Base-by-base conservation (phyloP, 2,797 vertebrate genomes). In the Schizopygopsis malacanthus region DNA sequence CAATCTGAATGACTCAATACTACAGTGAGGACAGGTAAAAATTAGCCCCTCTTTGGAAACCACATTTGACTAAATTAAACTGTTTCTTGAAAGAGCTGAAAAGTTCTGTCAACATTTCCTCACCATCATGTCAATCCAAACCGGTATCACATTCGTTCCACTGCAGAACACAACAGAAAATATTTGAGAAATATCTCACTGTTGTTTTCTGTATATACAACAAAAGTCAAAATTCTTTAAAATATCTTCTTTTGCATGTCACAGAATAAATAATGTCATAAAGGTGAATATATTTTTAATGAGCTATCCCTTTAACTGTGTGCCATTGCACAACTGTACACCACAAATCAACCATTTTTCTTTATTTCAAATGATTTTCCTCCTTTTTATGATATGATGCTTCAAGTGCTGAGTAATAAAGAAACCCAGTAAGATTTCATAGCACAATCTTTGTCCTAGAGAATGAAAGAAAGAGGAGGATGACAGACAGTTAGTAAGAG, bases 1-100 rank as follows among this genome's bases (percentile, higher is more conserved):
- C 67, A 71, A 84, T 87, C 61, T 86, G n/a, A 67, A 59, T 90
- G 90, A 89, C 83, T 91, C 84, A 80, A 63, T 81, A 81, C 59
- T 82, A 86, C 56, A 71, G 47, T 76, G 71, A 77, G 50, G 18
- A 81, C 79, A 82, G 77, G 79, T 87, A 28, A 82, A 81, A 83
- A 73, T 80, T 18, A 89, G 41, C 45, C 80, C 37, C 82, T 84
- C 72, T 86, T 86, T 63, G 83, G 81, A 83, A 85, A 56, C 79
- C 33, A 82, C 85, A 82, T 84, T 71, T 71, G 20, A 79, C 41
- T 75, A 61, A 75, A 83, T n/a, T 2, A 77, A 77, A 56, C 11
- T 3, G 37, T 20, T 39, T 77, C 73, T 75, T 59, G 39, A 54
- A 81, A 22, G 39, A 72, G n/a, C 13, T 78, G 13, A 41, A 76